Percentiles rank a stretch among this genome's conserved stretches.
Conservation (phyloP, 1,140 invertebrate genomes). For the Pectinophora gossypiella region DNA sequence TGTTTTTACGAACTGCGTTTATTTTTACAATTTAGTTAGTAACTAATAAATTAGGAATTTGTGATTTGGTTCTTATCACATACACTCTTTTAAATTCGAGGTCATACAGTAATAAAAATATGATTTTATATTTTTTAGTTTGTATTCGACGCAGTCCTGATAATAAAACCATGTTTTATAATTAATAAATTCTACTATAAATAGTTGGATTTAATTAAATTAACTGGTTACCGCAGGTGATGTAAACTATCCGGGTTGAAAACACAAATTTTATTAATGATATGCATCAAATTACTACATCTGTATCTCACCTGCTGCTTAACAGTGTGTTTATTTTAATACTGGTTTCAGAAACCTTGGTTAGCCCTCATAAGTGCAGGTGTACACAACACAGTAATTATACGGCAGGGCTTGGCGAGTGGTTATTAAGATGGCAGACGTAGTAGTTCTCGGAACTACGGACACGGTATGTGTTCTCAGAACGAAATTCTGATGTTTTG, state of each 20-base stretch:
- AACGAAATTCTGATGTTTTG: constrained; percentile 20
- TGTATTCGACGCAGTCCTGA: too few species aligned
- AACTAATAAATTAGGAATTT: too few species aligned
- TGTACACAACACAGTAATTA: constrained; percentile 25
- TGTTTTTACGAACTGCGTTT: too few species aligned
- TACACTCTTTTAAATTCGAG: too few species aligned
- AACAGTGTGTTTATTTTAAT: neutral
- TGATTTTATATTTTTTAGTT: too few species aligned
- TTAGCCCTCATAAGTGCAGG: constrained; percentile 24
- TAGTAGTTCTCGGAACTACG: constrained; percentile 28
- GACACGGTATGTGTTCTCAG: constrained; percentile 29
- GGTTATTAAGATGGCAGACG: constrained; percentile 31
- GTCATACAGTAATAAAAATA: too few species aligned
- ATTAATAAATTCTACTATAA: too few species aligned
- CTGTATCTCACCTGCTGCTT: constrained; percentile 7
- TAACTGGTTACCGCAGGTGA: constrained; percentile 4
- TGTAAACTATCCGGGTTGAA: constrained; percentile 8
- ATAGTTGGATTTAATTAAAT: too few species aligned
- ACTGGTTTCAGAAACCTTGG: neutral
- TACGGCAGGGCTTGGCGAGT: constrained; percentile 26
- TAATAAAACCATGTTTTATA: too few species aligned
- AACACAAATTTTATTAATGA: constrained; percentile 12
- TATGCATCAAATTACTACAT: constrained; percentile 15
- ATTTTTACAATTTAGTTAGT: too few species aligned
- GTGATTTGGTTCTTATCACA: too few species aligned